Conservation (phyloP, 2,888 invertebrate genomes). For the Penaeus monodon region DNA sequence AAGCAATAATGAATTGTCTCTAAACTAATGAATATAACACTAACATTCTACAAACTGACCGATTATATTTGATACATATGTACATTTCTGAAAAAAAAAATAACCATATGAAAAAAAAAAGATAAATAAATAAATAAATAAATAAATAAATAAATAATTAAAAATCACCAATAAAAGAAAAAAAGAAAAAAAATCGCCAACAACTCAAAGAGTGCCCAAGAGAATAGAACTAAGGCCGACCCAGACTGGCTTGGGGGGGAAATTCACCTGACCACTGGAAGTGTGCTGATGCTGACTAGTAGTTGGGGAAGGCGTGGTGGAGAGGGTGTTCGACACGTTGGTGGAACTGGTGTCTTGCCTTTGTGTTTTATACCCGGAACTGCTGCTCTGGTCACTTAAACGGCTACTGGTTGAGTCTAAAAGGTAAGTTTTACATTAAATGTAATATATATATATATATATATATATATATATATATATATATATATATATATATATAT, state of each 20-base stretch:
- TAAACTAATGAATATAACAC: no score
- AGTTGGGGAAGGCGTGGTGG: slow-evolving; percentile 64
- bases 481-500: slow-evolving; percentile 23
- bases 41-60: no score
- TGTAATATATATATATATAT: slow-evolving; percentile 21
- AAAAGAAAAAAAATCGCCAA: background rate
- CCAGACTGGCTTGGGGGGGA: no score
- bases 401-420: slow-evolving; percentile 64
- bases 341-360: slow-evolving; percentile 64
- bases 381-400: slow-evolving; percentile 64
- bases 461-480: slow-evolving; percentile 28
- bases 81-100: no score
- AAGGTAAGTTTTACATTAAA: background rate
- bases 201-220: no score
- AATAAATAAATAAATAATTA: no score
- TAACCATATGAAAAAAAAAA: no score
- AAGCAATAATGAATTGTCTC: no score
- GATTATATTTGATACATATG: no score
- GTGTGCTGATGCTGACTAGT: slow-evolving; percentile 60
- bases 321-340: slow-evolving; percentile 64
- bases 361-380: slow-evolving; percentile 65
- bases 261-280: slow-evolving; percentile 48
- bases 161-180: no score
- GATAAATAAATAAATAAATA: no score
- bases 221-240: no score